Conservation (phyloP, 1,140 invertebrate genomes). For the Tetramorium simillimum region DNA sequence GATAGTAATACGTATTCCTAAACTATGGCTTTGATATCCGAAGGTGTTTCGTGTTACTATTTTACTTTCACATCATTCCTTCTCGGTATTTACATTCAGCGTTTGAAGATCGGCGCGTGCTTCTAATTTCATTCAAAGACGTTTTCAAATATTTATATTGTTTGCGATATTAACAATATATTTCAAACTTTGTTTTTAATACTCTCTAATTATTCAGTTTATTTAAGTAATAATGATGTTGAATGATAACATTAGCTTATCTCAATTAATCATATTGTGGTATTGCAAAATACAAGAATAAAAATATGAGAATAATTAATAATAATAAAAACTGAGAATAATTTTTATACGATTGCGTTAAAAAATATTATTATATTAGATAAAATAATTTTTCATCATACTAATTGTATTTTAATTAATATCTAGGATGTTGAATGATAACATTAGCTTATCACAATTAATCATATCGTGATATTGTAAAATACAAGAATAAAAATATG, state of each 20-base stretch:
- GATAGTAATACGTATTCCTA: background rate
- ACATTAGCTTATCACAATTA: background rate
- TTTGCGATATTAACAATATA: background rate
- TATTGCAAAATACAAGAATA: background rate
- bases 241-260: conserved; percentile 2
- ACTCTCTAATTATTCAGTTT: background rate
- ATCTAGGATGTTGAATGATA: conserved; percentile 32
- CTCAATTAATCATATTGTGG: background rate
- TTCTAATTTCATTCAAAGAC: background rate
- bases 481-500: too few species aligned
- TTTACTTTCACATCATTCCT: conserved; percentile 8
- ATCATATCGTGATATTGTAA: background rate
- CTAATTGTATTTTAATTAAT: conserved; percentile 12
- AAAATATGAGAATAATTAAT: background rate
- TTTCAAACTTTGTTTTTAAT: background rate
- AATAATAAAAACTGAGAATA: background rate
- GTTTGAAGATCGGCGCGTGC: background rate
- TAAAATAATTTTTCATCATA: background rate
- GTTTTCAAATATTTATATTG: background rate
- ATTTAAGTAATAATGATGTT: background rate
- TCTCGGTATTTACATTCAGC: background rate
- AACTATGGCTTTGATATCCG: background rate
- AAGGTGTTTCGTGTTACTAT: background rate
- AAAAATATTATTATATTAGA: conserved; percentile 1
- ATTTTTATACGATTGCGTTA: background rate